Evolutionary conservation across 2,797 vertebrate genomes (phyloP), one percentile per base, ranked within the genome.

Genomic region (Danionella dracula): DNA sequence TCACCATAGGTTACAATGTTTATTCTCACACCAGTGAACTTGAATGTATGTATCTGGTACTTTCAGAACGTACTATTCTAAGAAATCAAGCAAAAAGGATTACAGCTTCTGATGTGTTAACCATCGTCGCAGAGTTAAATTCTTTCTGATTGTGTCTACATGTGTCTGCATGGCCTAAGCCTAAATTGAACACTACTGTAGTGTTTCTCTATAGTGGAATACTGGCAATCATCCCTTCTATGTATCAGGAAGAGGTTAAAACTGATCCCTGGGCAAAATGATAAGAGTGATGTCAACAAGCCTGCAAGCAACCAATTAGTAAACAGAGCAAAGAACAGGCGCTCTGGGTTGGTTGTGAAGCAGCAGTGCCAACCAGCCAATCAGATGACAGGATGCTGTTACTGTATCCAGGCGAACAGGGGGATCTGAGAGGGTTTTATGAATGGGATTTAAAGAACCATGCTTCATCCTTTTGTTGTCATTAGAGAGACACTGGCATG

Each of bases 401-500:
- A 54, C 77, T 82, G 81, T 82, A 76, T 82, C 81, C 74, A 81
- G 78, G 81, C 74, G 68, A 75, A 76, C 66, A 71, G 71, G 34
- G 23, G 61, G 70, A 21, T 65, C 70, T 68, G 68, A 69, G 68
- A 49, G 54, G 44, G 58, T 74, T 74, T 75, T 73, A 62, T 81
- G 77, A 81, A 79, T 81, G 77, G 66, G 64, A 62, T 76, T 71
- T 71, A 73, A 72, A 72, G 56, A 68, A 51, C 62, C 56, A 62
- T 31, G 31, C 57, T 67, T 53, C 23, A 40, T 42, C 40, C 19
- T 35, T 37, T 61, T 53, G 19, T 15, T 54, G 19, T 53, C 41
- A 21, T 58, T 64, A 44, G 37, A 42, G 27, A 76, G 41, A 27
- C 19, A 38, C 8, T 11, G 63, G 55, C 48, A 27, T 69, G 15